Base-by-base conservation (phyloP, 2,797 vertebrate genomes). In the Astyanax mexicanus region DNA sequence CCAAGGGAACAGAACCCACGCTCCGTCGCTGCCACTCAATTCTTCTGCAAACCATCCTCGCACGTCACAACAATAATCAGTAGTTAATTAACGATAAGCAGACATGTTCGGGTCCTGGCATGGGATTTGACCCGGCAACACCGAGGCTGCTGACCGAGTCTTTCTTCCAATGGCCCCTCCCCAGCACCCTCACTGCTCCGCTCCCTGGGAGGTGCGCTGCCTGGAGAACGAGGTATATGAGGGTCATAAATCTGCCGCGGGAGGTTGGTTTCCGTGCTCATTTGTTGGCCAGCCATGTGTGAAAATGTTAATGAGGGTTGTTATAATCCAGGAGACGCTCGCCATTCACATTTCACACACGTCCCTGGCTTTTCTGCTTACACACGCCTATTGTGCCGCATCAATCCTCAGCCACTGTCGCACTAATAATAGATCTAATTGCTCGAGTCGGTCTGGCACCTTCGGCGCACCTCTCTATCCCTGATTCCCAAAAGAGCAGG, bases 251-350 rank as follows among this genome's bases (percentile, higher is more conserved):
- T 89, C 91, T 85, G 81, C 71, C 0, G 6, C 62, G 47, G 81
- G 83, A 85, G 86, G 83, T 86, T 92, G 91, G 89, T 88, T 87
- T 89, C 55, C 84, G 87, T 90, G 85, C 91, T 92, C 90, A 88
- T 92, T 90, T 92, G 92, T 90, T 88, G 92, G 89, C 82, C 90
- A 92, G 91, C 84, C 85, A 74, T 89, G 93, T 92, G 91, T 94
- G 93, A 92, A 94, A 93, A 94, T 89, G 93, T 92, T 93, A 95
- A 94, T 89, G 93, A 94, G 91, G 91, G 92, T 86, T 91, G 90
- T 90, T 85, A 87, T 88, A 88, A 92, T 87, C 90, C 74, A 82
- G 65, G 21, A 89, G 92, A 90, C 86, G 82, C 82, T 86, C 81
- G 66, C 83, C 80, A 89, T 93, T 90, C 87, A 83, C 88, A 93